Evolutionary conservation across 2,113 vertebrate genomes (phyloP), one percentile per base, ranked within the genome.

Genomic region (Chaenogobius annularis): DNA sequence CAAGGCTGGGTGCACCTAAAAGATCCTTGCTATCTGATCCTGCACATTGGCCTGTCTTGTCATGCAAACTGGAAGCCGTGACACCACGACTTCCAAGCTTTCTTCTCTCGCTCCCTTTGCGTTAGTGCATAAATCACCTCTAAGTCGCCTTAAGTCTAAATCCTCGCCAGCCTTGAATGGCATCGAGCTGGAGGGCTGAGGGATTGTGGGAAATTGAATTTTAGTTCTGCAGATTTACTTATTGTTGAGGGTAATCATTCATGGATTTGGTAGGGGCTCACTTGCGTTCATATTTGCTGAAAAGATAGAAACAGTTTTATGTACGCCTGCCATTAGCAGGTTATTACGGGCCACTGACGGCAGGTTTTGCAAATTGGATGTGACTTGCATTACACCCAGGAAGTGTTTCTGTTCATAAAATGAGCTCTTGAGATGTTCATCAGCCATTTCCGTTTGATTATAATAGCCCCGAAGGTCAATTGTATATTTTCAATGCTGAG

Each of bases 241-340:
- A 31, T 31, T 31, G 26, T 31, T 31, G 26, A 31, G 26, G 26
- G 26, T 31, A 31, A 31, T 31, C 26, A 31, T 31, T 31, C 26
- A 31, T 31, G 26, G 26, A 31, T 31, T 31, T 31, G 26, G 26
- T 31, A 31, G 26, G 26, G 40, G 40, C 40, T 43, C 40, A 43
- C 7, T 84, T 85, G 84, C 82, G 1, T 31, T 31, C 26, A 85
- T 79, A 83, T 88, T 86, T 83, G 79, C 66, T 35, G 58, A 52
- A 59, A 47, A 79, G 81, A 89, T 87, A 87, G 76, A 85, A 12
- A 56, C 26, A 31, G 78, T 87, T 87, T 86, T 70, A 74, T 83
- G 69, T 75, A 84, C 81, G 77, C 69, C 73, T 73, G 61, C 70
- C 80, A 89, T 87, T 87, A 83, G 69, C 71, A 68, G 66, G 71